Conservation (phyloP, 2,797 vertebrate species). For the Pangasius sanitwongsei region DNA sequence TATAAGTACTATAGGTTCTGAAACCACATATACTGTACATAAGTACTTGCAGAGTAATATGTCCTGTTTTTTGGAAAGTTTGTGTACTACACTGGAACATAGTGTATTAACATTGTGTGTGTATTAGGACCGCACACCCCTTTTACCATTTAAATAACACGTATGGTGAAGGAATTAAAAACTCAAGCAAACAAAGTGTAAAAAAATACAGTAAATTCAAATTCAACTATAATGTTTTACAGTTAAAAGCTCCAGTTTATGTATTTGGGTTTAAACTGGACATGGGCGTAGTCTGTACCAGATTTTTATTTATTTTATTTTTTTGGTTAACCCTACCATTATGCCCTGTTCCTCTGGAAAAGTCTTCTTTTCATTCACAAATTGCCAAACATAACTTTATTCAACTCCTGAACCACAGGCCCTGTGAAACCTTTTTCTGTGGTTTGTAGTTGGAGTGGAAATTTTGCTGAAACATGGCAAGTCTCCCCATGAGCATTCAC, state of each 20-base stretch:
- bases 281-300: no score
- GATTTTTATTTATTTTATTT: no score
- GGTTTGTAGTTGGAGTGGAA: neutral
- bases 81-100: neutral
- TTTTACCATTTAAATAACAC: neutral
- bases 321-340: neutral
- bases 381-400: neutral
- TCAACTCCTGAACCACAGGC: neutral
- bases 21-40: neutral
- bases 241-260: neutral
- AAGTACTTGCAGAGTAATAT: neutral
- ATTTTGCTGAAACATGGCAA: neutral
- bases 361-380: neutral
- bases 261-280: neutral
- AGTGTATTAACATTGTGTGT: neutral
- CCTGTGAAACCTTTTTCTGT: neutral
- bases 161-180: neutral
- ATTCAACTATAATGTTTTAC: neutral
- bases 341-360: neutral
- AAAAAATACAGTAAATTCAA: neutral
- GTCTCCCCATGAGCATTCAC: neutral
- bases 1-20: neutral
- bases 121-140: no score
- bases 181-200: neutral
- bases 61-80: neutral